Conservation (phyloP, 2,888 invertebrate genomes). For the Agrilus cyanescens region DNA sequence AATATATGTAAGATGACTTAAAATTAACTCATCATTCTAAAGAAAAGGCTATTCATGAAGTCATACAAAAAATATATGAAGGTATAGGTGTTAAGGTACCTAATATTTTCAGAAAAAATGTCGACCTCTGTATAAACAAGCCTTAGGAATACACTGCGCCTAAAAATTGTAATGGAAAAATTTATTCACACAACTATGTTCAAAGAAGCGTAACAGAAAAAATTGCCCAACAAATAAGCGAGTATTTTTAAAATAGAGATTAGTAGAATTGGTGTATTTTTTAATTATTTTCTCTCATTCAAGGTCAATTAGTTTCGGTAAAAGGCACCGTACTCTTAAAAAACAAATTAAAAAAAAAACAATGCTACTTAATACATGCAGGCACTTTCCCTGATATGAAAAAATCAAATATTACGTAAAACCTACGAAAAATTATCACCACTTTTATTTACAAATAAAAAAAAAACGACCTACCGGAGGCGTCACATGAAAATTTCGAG, state of each 20-base stretch:
- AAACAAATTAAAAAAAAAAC: conserved; percentile 9
- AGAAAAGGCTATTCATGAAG: no score
- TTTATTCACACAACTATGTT: neutral
- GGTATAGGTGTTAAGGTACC: no score
- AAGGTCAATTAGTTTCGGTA: conserved; percentile 8
- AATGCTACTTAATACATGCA: conserved; percentile 9
- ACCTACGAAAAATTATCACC: neutral
- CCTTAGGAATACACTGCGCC: no score
- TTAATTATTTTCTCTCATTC: conserved; percentile 1
- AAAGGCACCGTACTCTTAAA: conserved; percentile 19
- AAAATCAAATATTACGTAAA: conserved; percentile 10
- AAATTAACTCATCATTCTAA: no score
- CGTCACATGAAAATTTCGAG: no score
- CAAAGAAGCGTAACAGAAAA: conserved; percentile 7
- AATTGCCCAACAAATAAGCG: conserved; percentile 10
- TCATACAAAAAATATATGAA: no score
- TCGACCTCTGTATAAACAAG: no score
- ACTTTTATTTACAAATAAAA: neutral
- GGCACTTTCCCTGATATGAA: conserved; percentile 16
- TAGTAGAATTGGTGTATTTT: conserved; percentile 15
- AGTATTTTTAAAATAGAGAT: conserved; percentile 16
- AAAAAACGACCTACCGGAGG: no score
- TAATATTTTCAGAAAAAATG: no score
- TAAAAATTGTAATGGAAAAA: no score
- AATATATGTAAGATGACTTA: no score